Percentiles rank a stretch among this genome's conserved stretches.
phyloP scores from a whole-genome alignment of 2,113 vertebrate species.

The Ammodytes dubius region DNA sequence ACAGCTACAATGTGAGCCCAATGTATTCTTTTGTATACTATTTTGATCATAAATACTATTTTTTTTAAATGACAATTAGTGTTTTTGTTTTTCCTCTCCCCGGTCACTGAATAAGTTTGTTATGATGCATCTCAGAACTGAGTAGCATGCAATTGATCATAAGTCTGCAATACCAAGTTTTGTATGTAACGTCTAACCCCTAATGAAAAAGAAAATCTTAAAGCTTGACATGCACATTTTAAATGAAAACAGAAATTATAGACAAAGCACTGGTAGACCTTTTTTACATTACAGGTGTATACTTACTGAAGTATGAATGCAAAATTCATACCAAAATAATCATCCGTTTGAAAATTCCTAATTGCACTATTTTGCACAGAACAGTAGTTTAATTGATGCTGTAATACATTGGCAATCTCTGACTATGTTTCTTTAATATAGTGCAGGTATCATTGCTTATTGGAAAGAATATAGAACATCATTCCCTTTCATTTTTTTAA shows the following conservation, averaged over 20 bases:
- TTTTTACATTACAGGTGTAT: too few species aligned
- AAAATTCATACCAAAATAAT: too few species aligned
- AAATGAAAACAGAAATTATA: background rate
- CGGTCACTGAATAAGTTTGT: slow-evolving; percentile 1
- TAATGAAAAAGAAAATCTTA: background rate
- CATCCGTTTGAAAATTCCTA: background rate
- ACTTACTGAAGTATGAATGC: background rate
- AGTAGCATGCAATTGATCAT: background rate
- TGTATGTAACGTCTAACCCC: background rate
- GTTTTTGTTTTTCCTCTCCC: background rate
- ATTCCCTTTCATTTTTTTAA: slow-evolving; percentile 11
- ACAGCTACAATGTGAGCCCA: background rate
- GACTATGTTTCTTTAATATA: background rate
- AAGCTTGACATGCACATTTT: background rate
- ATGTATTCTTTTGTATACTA: background rate
- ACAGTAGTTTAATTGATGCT: background rate
- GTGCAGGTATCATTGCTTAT: background rate
- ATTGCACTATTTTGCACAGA: background rate
- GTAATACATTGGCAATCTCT: slow-evolving; percentile 1
- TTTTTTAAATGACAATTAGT: background rate
- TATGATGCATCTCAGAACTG: background rate
- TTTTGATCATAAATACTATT: background rate
- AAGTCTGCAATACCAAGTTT: background rate
- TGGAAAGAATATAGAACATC: background rate
- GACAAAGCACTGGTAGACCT: background rate